A percentile compares a stretch with the other conserved stretches of the same genome.
These are phyloP conservation scores for Sphecodes monilicornis DNA, from an alignment of 2,888 invertebrate genomes.

Conservation along the genomic window DNA sequence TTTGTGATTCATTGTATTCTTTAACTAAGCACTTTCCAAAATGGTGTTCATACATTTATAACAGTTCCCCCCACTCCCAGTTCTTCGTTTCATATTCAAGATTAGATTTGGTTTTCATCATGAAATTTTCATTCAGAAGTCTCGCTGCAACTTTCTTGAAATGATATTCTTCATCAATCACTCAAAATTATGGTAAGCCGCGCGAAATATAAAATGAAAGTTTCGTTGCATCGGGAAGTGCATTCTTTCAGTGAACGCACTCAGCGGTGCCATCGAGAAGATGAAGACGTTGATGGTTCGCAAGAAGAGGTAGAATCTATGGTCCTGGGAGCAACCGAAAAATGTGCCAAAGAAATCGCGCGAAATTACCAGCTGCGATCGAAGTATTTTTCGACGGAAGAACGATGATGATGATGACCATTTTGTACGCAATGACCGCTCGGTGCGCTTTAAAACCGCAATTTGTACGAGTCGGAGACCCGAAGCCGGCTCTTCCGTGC, in stretches of 20 bases:
- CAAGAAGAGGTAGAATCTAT: conserved; percentile 3
- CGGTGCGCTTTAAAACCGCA: conserved; percentile 50
- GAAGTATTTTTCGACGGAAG: conserved; percentile 42
- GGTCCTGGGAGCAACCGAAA: conserved; percentile 24
- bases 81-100: not conserved
- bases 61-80: not conserved
- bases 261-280: not conserved
- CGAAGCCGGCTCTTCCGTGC: conserved; percentile 16
- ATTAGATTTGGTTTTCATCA: no score
- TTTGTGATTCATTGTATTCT: no score
- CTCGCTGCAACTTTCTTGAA: not conserved
- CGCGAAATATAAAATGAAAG: not conserved
- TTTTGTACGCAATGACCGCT: conserved; percentile 40
- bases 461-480: conserved; percentile 41
- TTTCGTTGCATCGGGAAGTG: conserved; percentile 8
- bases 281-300: conserved; percentile 27
- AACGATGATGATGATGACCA: conserved; percentile 51
- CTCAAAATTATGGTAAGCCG: not conserved
- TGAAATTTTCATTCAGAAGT: not conserved
- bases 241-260: not conserved
- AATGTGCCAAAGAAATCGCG: conserved; percentile 46
- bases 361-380: conserved; percentile 56
- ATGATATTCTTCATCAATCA: not conserved
- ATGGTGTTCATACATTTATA: not conserved
- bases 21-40: not conserved